These are phyloP conservation scores for Hydra vulgaris DNA, from an alignment of 30 jellyfish, hydroid and myxozoan species.

Conservation along the genomic window DNA sequence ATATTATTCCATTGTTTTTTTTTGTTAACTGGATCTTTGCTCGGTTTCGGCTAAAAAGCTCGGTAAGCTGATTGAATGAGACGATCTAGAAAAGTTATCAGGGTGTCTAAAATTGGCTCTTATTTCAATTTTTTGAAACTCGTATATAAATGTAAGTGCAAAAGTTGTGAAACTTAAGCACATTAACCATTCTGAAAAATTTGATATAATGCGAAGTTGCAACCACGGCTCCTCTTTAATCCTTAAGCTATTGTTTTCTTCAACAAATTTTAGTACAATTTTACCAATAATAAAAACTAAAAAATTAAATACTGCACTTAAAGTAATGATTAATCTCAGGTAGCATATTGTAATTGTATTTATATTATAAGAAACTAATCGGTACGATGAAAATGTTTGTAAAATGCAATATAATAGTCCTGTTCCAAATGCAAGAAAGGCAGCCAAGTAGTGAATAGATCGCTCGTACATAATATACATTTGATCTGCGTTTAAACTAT, in stretches of 20 bases:
- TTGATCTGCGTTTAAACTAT: not conserved
- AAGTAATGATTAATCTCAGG: constrained; percentile 40
- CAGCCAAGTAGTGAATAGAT: constrained; percentile 81
- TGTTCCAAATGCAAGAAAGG: constrained; percentile 59
- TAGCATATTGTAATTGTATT: constrained; percentile 40
- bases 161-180: constrained; percentile 49
- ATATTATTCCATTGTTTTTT: too few species aligned
- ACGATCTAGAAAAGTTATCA: not conserved
- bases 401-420: constrained; percentile 57
- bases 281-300: constrained; percentile 41
- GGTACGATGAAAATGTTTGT: constrained; percentile 48
- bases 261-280: constrained; percentile 35
- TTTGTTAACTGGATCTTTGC: too few species aligned
- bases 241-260: constrained; percentile 44
- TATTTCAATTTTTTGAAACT: constrained; percentile 50
- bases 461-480: constrained; percentile 46
- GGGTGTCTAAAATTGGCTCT: constrained; percentile 38
- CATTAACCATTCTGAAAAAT: constrained; percentile 75
- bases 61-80: not conserved
- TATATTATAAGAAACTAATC: constrained; percentile 39
- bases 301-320: constrained; percentile 38
- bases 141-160: constrained; percentile 58
- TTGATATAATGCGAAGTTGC: constrained; percentile 48
- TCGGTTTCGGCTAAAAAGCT: not conserved
- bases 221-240: constrained; percentile 74